Conservation (phyloP, 1,140 invertebrate species). For the Caerostris darwini region DNA sequence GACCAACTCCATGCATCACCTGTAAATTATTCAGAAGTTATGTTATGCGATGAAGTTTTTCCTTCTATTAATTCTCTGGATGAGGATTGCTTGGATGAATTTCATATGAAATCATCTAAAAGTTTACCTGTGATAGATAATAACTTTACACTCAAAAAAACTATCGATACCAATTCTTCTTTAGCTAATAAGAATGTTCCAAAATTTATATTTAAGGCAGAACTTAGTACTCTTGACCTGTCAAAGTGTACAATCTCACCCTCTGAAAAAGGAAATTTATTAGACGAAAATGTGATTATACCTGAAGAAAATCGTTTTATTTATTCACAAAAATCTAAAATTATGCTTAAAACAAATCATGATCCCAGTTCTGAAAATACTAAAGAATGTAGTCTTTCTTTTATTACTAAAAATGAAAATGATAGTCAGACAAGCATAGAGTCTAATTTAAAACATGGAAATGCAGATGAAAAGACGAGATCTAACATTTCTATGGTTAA, state of each 20-base stretch:
- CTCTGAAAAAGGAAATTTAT: background rate
- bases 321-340: background rate
- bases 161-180: background rate
- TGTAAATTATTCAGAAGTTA: background rate
- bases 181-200: background rate
- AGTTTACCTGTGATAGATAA: background rate
- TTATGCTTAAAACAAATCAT: background rate
- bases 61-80: background rate
- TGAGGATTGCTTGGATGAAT: background rate
- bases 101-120: background rate
- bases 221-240: background rate
- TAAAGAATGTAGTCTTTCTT: background rate
- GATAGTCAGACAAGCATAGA: background rate
- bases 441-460: background rate
- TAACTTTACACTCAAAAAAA: background rate
- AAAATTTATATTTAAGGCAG: background rate
- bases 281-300: background rate
- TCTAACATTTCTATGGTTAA: background rate
- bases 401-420: background rate
- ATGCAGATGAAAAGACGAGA: background rate
- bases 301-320: background rate
- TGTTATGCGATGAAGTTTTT: conserved; percentile 17
- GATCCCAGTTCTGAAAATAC: background rate
- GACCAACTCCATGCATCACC: background rate
- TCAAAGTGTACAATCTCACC: background rate